Evolutionary conservation across 2,888 invertebrate species (phyloP).

Genomic region (Oscheius myriophilus): DNA sequence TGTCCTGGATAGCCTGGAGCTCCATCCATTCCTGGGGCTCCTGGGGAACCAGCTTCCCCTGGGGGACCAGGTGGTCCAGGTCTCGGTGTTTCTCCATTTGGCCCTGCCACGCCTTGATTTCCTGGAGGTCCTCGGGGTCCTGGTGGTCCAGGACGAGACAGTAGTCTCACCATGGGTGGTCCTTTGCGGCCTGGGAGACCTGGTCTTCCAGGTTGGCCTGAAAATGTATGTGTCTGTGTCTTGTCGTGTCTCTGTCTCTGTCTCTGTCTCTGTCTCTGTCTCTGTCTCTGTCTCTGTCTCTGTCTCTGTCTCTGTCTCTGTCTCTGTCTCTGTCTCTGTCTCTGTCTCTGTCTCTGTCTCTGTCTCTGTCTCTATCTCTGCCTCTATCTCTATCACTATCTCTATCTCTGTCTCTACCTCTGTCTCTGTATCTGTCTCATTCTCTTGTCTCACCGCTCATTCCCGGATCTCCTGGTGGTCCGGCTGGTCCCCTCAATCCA

Average conservation of each 20-base stretch:
- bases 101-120: constrained; percentile 4
- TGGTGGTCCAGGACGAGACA: neutral
- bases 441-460: neutral
- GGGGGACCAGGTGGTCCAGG: neutral
- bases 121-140: constrained; percentile 9
- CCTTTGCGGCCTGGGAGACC: constrained; percentile 3
- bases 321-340: too few species aligned
- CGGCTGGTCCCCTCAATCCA: constrained; percentile 1
- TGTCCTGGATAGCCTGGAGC: too few species aligned
- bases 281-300: too few species aligned
- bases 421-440: too few species aligned
- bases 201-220: too few species aligned
- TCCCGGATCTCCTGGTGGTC: constrained; percentile 18
- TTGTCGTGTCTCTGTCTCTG: neutral
- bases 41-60: constrained; percentile 3
- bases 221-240: neutral
- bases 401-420: too few species aligned
- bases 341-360: neutral
- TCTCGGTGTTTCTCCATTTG: neutral
- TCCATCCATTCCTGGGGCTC: neutral
- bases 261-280: neutral
- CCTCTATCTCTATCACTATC: too few species aligned
- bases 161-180: neutral
- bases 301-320: too few species aligned
- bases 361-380: too few species aligned